A percentile compares a stretch with the other conserved stretches of the same genome.
Evolutionary conservation across 2,888 invertebrate species (phyloP).

Genomic region (Electrophaes corylata): DNA sequence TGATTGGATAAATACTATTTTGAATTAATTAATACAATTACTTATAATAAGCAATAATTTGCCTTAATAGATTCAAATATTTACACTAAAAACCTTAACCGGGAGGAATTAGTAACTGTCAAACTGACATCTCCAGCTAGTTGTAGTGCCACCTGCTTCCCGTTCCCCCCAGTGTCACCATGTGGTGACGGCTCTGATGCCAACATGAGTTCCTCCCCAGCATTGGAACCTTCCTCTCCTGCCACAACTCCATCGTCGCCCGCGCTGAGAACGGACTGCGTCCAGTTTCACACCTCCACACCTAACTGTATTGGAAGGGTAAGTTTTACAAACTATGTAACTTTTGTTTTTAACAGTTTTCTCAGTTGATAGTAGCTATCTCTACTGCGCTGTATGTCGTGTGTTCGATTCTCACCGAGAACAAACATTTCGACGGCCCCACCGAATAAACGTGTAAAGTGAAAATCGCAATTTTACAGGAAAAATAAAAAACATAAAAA

Average conservation of each 20-base stretch:
- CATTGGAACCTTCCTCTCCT: conserved; percentile 76
- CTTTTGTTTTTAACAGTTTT: too few relatives aligned
- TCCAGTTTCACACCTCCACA: conserved; percentile 71
- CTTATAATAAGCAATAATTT: conserved; percentile 11
- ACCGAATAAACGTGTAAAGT: too few relatives aligned
- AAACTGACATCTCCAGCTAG: conserved; percentile 27
- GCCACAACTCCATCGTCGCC: conserved; percentile 75
- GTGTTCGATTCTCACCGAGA: too few relatives aligned
- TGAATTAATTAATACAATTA: background rate
- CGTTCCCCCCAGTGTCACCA: conserved; percentile 39
- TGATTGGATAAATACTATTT: background rate
- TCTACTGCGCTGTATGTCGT: too few relatives aligned
- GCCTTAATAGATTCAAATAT: conserved; percentile 1
- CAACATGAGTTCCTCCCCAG: conserved; percentile 80
- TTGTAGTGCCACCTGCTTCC: conserved; percentile 26
- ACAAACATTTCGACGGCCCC: too few relatives aligned
- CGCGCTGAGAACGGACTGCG: conserved; percentile 60
- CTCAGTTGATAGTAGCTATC: too few relatives aligned
- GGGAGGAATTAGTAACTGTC: background rate
- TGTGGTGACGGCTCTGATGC: conserved; percentile 73
- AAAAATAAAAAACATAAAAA: too few relatives aligned
- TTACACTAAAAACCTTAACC: background rate
- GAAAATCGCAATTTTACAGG: too few relatives aligned
- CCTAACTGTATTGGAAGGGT: conserved; percentile 70
- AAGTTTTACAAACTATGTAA: conserved; percentile 36